These are phyloP conservation scores for Siderastrea radians DNA, from an alignment of 92 coral and sea anemone genomes.

Conservation along the genomic window DNA sequence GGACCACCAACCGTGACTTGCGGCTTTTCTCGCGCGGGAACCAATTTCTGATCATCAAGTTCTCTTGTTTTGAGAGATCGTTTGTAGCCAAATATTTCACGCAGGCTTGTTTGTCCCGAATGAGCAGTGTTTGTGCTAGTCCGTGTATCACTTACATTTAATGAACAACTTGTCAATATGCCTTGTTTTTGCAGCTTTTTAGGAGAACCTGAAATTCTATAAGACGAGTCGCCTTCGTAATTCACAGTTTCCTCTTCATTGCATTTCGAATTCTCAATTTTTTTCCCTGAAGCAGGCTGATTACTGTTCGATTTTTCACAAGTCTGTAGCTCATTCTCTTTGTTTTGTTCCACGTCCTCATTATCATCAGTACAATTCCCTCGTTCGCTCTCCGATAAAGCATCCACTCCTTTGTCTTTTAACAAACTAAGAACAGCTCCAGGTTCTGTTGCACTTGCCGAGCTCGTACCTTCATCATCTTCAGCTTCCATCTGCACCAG, in stretches of 20 bases:
- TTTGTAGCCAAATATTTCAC: slow-evolving; percentile 32
- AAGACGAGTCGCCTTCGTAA: neutral
- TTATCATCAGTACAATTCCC: neutral
- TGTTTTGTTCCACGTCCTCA: neutral
- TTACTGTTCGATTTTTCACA: neutral
- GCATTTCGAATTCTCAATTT: neutral
- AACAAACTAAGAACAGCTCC: neutral
- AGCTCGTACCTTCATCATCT: neutral
- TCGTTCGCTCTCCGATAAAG: neutral
- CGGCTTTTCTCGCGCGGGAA: neutral
- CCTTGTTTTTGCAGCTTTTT: neutral
- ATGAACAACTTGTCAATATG: slow-evolving; percentile 23
- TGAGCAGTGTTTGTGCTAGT: neutral
- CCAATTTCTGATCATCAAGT: neutral
- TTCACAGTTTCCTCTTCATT: neutral
- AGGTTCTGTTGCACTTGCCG: slow-evolving; percentile 2
- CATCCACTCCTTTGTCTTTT: neutral
- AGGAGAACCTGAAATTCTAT: neutral
- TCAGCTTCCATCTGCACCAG: neutral
- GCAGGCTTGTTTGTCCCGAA: neutral
- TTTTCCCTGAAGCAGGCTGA: neutral
- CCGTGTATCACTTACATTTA: neutral
- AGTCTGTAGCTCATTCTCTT: slow-evolving; percentile 24
- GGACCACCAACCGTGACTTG: neutral
- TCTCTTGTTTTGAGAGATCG: neutral